These are phyloP conservation scores for Tortricodes alternella DNA, from an alignment of 2,888 invertebrate genomes.

Conservation along the genomic window DNA sequence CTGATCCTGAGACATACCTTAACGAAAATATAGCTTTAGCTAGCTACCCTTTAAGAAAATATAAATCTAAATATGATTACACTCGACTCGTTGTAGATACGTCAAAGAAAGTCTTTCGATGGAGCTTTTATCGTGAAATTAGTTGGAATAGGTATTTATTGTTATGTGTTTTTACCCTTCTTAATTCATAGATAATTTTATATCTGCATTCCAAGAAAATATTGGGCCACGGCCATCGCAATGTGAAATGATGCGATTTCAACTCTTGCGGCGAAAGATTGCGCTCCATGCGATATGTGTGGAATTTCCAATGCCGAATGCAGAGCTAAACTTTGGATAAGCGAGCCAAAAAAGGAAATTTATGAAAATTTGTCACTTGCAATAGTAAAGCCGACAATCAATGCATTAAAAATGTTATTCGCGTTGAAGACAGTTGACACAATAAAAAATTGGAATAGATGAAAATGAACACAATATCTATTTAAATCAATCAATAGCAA, in stretches of 20 bases:
- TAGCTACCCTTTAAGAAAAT: no score
- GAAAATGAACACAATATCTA: not conserved
- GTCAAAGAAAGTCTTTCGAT: no score
- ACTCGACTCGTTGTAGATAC: no score
- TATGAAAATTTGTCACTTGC: not conserved
- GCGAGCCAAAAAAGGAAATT: not conserved
- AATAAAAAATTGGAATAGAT: not conserved
- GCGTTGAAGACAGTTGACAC: not conserved
- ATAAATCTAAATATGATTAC: no score
- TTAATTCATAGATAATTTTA: not conserved
- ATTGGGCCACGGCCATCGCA: not conserved
- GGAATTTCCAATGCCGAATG: not conserved
- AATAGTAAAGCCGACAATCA: not conserved
- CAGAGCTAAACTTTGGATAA: not conserved
- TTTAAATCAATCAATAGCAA: no score
- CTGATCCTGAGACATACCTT: no score
- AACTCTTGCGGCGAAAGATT: not conserved
- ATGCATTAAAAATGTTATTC: not conserved
- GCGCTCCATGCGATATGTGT: not conserved
- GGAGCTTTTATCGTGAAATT: no score
- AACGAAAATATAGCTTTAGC: no score
- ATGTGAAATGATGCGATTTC: not conserved
- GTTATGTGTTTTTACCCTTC: no score
- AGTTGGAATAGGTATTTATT: no score
- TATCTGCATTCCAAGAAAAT: constrained; percentile 20